Base-by-base conservation (phyloP, 2,888 invertebrate genomes). In the Blastobasis lacticolella region DNA sequence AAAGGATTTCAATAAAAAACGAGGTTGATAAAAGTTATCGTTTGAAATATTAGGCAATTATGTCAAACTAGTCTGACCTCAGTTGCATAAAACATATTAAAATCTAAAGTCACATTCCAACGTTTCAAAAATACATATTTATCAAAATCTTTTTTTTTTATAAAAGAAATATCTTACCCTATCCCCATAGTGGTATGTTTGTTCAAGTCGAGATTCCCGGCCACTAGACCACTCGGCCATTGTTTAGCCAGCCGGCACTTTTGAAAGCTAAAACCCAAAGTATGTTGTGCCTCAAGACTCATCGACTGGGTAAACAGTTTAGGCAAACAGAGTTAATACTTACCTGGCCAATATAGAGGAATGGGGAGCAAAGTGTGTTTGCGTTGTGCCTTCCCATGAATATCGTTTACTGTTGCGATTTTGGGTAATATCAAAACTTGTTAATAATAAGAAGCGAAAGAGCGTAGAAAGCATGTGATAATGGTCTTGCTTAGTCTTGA, bases 241-340 rank as follows among this genome's bases (percentile, higher is more conserved):
- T 84, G 78, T 82, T 85, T 83, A 73, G 70, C 68, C 70, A 73
- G 82, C 72, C 85, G 87, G 86, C 75, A 61, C 82, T 78, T 84
- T 88, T 87, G 87, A 85, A 85, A 87, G 79, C 75, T 88, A 88
- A 89, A 88, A 88, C 87, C 80, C 81, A 78, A 88, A 79, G 84
- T 87, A 71, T 88, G 88, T 88, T 81, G 73, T 80, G 82, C 78
- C 79, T 84, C 73, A 71, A 81, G 78, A 80, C 84, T 78, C 85
- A 78, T 82, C 81, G 80, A 81, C 80, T 76, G 67, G 69, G 65
- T 74, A 86, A 87, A 89, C 81, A 81, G 57, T 59, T 71, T 66
- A 64, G 55, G 68, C 74, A 85, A 85, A 87, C 75, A 60, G 66
- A 71, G 73, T 79, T 82, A 82, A 82, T 84, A 84, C 81, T 23